A percentile compares a stretch with the other conserved stretches of the same genome.
Evolutionary conservation across 1,140 invertebrate species (phyloP).

Genomic region (Cecropterus lyciades): DNA sequence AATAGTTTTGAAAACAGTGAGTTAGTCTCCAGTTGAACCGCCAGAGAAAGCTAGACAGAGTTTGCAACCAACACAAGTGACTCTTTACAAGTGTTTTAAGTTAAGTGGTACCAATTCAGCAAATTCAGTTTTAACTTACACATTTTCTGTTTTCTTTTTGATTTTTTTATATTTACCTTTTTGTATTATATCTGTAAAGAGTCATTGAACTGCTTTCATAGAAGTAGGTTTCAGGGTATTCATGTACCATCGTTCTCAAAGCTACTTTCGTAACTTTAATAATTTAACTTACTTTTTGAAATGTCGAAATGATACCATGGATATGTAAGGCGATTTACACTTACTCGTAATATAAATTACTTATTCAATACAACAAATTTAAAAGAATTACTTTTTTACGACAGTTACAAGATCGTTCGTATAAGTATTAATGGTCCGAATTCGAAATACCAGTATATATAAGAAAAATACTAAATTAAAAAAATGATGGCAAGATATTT

Average conservation of each 20-base stretch:
- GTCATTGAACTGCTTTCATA: conserved; percentile 43
- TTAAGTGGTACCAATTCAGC: conserved; percentile 11
- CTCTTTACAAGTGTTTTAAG: conserved; percentile 53
- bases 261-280: background rate
- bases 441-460: too few relatives aligned
- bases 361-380: too few relatives aligned
- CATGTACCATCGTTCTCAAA: conserved; percentile 24
- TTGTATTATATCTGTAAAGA: conserved; percentile 46
- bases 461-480: too few relatives aligned
- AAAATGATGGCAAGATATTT: too few relatives aligned
- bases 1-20: conserved; percentile 58
- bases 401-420: too few relatives aligned
- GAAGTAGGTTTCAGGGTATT: conserved; percentile 31
- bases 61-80: conserved; percentile 56
- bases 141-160: background rate
- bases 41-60: conserved; percentile 65
- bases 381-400: too few relatives aligned
- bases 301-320: too few relatives aligned
- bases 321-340: background rate
- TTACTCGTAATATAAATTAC: too few relatives aligned
- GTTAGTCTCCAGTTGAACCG: conserved; percentile 44
- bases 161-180: background rate
- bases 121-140: background rate
- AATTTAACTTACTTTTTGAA: too few relatives aligned
- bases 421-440: too few relatives aligned